Evolutionary conservation across 2,113 vertebrate species (phyloP).

Genomic region (Salvator merianae): DNA sequence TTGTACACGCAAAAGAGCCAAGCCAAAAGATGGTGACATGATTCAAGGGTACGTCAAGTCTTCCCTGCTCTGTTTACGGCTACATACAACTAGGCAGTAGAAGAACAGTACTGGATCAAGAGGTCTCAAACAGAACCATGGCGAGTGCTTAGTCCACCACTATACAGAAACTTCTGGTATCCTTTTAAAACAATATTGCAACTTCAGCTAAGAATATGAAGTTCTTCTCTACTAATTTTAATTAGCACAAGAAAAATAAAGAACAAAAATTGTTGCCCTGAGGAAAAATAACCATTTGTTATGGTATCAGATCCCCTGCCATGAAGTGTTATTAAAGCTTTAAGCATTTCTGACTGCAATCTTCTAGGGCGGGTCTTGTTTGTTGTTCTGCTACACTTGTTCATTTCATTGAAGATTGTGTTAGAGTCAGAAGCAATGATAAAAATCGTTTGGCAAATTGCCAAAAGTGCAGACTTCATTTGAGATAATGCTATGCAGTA

Average conservation of each 20-base stretch:
- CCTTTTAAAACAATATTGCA: not conserved
- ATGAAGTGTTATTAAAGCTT: not conserved
- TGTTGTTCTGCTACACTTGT: not conserved
- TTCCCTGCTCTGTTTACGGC: too few relatives aligned
- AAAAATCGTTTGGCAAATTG: not conserved
- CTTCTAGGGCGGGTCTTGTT: not conserved
- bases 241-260: not conserved
- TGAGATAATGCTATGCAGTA: not conserved
- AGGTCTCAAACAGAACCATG: too few relatives aligned
- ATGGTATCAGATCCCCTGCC: not conserved
- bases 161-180: too few relatives aligned
- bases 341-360: not conserved
- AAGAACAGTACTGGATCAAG: too few relatives aligned
- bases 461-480: not conserved
- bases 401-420: not conserved
- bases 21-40: too few relatives aligned
- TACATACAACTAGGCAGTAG: too few relatives aligned
- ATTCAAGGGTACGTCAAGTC: too few relatives aligned
- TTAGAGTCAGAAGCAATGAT: not conserved
- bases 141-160: too few relatives aligned
- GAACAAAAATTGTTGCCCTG: not conserved
- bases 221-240: not conserved
- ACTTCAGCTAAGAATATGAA: not conserved
- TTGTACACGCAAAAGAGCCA: too few relatives aligned
- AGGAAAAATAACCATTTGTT: not conserved